Evolutionary conservation across 2,113 vertebrate species (phyloP).

Genomic region (Crotalus viridis): DNA sequence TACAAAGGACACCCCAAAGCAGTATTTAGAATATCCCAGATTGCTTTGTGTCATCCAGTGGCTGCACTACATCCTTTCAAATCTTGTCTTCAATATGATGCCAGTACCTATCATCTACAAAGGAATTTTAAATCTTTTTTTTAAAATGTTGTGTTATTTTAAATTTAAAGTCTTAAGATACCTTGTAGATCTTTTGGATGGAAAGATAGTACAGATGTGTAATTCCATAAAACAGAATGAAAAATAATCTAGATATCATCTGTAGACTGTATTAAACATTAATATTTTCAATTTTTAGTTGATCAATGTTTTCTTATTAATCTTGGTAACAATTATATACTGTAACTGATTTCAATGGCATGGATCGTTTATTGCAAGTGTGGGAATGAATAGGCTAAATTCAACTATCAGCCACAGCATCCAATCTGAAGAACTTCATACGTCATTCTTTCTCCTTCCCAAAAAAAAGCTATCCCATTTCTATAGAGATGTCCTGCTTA

Average conservation of each 20-base stretch:
- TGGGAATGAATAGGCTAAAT: neutral
- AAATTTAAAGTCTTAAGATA: neutral
- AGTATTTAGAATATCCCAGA: neutral
- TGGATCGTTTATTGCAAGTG: neutral
- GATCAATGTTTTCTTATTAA: neutral
- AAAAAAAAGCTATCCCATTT: neutral
- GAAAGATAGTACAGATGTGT: neutral
- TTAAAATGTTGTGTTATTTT: neutral
- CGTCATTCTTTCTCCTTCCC: neutral
- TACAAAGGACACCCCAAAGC: neutral
- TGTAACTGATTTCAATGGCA: neutral
- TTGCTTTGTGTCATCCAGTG: neutral
- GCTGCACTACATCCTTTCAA: neutral
- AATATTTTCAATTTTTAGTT: neutral
- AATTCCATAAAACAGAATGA: neutral
- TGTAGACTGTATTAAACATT: neutral
- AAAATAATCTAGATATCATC: neutral
- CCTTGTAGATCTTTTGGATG: neutral
- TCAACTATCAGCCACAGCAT: neutral
- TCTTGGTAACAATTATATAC: neutral
- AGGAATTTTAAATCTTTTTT: neutral
- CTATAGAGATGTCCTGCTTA: neutral
- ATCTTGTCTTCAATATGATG: neutral
- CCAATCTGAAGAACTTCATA: neutral
- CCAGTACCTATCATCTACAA: neutral